Evolutionary conservation across 2,113 vertebrate species (phyloP).

Genomic region (Paramormyrops kingsleyae): DNA sequence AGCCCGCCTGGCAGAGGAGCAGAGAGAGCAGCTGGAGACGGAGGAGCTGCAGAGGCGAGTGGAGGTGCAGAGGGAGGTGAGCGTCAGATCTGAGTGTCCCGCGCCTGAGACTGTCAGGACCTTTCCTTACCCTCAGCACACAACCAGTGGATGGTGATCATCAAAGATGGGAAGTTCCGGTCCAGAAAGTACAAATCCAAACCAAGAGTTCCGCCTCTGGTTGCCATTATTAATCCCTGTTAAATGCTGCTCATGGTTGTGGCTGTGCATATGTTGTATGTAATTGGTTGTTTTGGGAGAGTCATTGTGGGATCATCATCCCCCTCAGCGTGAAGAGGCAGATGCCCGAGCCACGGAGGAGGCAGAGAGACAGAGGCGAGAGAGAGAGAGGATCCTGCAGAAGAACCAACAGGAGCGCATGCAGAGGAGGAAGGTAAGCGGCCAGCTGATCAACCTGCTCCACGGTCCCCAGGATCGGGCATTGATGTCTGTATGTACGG

Average conservation of each 20-base stretch:
- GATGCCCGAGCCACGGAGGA: conserved; percentile 75
- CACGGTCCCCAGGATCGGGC: no score
- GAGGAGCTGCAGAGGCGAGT: conserved; percentile 67
- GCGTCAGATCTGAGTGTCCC: background rate
- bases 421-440: conserved; percentile 79
- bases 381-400: conserved; percentile 77
- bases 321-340: conserved; percentile 65
- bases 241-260: background rate
- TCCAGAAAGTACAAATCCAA: background rate
- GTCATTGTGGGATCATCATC: background rate
- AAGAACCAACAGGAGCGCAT: conserved; percentile 84
- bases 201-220: background rate
- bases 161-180: background rate
- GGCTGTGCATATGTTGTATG: background rate
- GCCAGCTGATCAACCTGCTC: background rate
- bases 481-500: background rate
- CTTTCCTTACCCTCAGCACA: background rate
- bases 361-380: conserved; percentile 67
- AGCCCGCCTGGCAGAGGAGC: conserved; percentile 57
- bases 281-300: background rate
- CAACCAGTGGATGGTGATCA: background rate
- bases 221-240: background rate
- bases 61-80: conserved; percentile 70
- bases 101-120: background rate
- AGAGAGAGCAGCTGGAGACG: conserved; percentile 50